phyloP scores from a whole-genome alignment of 1,140 invertebrate genomes.

The Schlechtendalia chinensis region DNA sequence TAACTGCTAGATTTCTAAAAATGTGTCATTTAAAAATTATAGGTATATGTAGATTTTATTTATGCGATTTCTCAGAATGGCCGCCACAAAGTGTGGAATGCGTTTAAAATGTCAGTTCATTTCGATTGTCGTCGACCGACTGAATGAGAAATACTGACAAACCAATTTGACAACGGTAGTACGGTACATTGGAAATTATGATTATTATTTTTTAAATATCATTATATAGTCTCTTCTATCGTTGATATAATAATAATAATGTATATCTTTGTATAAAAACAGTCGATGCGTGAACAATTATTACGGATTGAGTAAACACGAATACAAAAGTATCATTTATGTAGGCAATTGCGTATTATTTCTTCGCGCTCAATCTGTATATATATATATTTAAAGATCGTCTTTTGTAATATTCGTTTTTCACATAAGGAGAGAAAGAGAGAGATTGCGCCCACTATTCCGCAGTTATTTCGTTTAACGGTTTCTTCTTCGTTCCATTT shows the following conservation, averaged over 20 bases:
- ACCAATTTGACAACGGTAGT: too few relatives aligned
- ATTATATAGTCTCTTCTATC: not conserved
- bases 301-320: slow-evolving; percentile 1
- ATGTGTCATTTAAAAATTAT: too few relatives aligned
- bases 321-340: not conserved
- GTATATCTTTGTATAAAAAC: not conserved
- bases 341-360: slow-evolving; percentile 1
- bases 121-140: too few relatives aligned
- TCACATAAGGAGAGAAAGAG: too few relatives aligned
- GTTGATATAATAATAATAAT: not conserved
- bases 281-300: slow-evolving; percentile 6
- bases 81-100: too few relatives aligned
- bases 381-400: not conserved
- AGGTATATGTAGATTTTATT: too few relatives aligned
- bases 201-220: too few relatives aligned
- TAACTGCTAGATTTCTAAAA: too few relatives aligned
- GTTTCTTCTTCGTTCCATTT: not conserved
- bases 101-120: too few relatives aligned
- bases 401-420: not conserved
- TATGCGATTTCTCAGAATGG: too few relatives aligned
- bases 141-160: too few relatives aligned
- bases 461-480: not conserved
- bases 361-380: not conserved
- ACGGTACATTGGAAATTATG: too few relatives aligned
- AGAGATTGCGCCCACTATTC: not conserved